Evolutionary conservation across 2,113 vertebrate genomes (phyloP).

Genomic region (Montifringilla adamsi): DNA sequence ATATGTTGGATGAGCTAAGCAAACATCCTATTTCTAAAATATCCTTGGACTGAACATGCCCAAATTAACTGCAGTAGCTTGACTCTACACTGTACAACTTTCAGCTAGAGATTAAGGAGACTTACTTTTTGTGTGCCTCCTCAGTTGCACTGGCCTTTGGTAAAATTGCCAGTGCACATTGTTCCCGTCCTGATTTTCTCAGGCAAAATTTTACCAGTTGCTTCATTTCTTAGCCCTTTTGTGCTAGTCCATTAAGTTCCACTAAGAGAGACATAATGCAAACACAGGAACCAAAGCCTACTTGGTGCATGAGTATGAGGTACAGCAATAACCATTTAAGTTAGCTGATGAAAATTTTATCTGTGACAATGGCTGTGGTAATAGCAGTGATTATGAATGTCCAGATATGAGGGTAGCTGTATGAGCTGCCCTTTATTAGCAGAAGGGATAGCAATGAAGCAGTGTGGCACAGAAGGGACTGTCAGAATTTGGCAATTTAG

Average conservation of each 20-base stretch:
- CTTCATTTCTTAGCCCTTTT: not conserved
- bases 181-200: not conserved
- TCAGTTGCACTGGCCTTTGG: not conserved
- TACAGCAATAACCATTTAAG: not conserved
- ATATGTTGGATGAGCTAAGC: not conserved
- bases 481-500: not conserved
- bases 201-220: not conserved
- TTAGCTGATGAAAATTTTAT: not conserved
- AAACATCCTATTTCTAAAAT: not conserved
- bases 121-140: fast-evolving
- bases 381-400: not conserved
- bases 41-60: not conserved
- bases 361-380: not conserved
- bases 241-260: not conserved
- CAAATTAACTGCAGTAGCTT: not conserved
- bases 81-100: not conserved
- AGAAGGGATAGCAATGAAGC: not conserved
- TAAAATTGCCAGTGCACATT: not conserved
- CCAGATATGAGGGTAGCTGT: not conserved
- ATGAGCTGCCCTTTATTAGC: not conserved
- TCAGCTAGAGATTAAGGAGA: not conserved
- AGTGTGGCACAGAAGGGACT: not conserved
- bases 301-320: not conserved
- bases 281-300: not conserved
- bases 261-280: not conserved